These are phyloP conservation scores for Verasper variegatus DNA, from an alignment of 2,113 vertebrate genomes.

Conservation along the genomic window DNA sequence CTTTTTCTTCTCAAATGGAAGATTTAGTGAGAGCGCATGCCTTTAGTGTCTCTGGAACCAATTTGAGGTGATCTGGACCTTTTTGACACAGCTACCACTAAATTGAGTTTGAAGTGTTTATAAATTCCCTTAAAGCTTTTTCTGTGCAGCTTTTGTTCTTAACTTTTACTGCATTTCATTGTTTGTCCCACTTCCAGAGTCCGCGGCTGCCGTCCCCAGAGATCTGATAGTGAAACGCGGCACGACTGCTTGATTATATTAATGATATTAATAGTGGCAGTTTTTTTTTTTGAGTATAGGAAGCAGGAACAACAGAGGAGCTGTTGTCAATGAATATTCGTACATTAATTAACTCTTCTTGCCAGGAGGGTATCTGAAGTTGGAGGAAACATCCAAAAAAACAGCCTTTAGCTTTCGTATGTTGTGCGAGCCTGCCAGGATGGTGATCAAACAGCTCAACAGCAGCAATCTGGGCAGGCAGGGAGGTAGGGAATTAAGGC, in stretches of 20 bases:
- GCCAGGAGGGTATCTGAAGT: constrained; percentile 58
- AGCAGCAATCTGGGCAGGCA: constrained; percentile 67
- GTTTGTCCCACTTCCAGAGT: constrained; percentile 51
- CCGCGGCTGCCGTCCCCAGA: constrained; percentile 10
- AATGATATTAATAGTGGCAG: constrained; percentile 63
- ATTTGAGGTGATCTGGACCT: constrained; percentile 73
- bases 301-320: constrained; percentile 41
- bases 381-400: constrained; percentile 53
- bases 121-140: constrained; percentile 72
- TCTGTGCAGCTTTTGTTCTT: constrained; percentile 54
- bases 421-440: constrained; percentile 49
- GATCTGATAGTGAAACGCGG: constrained; percentile 23
- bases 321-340: constrained; percentile 65
- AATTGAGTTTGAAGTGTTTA: constrained; percentile 75
- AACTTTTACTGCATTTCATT: constrained; percentile 61
- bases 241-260: constrained; percentile 54
- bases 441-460: constrained; percentile 75
- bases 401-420: constrained; percentile 54
- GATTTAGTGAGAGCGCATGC: constrained; percentile 18
- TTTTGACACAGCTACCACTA: constrained; percentile 56
- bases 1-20: background rate
- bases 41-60: constrained; percentile 65
- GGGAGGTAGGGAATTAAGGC: constrained; percentile 72
- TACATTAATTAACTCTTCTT: constrained; percentile 59
- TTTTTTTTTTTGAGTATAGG: background rate